Conservation (phyloP, 2,888 invertebrate genomes). For the Sphaerophoria taeniata region DNA sequence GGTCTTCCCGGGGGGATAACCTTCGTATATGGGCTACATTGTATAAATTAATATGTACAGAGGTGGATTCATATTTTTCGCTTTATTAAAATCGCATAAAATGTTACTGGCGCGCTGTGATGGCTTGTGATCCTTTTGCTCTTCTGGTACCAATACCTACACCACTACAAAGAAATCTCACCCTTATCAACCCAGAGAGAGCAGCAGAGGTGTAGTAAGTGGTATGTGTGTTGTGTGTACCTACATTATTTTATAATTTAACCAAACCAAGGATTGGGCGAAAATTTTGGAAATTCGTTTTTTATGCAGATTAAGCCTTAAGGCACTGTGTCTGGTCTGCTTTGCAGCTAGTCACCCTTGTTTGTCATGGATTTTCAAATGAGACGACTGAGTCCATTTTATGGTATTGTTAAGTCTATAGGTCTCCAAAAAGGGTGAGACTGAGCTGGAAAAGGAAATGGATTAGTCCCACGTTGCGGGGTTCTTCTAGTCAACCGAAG, state of each 20-base stretch:
- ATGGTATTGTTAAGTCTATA: slow-evolving; percentile 25
- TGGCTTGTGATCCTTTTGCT: slow-evolving; percentile 11
- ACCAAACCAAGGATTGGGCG: slow-evolving; percentile 13
- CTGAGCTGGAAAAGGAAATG: neutral
- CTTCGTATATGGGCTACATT: too few relatives aligned
- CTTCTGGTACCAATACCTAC: neutral
- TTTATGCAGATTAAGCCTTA: slow-evolving; percentile 73
- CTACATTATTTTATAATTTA: neutral
- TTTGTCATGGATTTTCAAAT: neutral
- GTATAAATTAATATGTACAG: neutral
- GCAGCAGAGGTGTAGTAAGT: slow-evolving; percentile 1
- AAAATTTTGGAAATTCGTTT: slow-evolving; percentile 70
- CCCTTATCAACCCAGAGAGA: neutral
- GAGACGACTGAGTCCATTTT: slow-evolving; percentile 43
- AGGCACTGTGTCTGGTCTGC: slow-evolving; percentile 55
- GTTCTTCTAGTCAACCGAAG: neutral
- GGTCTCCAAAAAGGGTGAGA: slow-evolving; percentile 17
- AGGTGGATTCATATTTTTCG: slow-evolving; percentile 59
- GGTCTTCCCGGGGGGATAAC: too few relatives aligned
- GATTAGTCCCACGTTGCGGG: neutral
- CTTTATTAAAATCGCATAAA: slow-evolving; percentile 73
- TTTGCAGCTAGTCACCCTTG: neutral
- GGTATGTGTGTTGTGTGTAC: neutral
- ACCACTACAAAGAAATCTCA: slow-evolving; percentile 11
- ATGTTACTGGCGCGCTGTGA: slow-evolving; percentile 63